Percentiles rank a stretch among this genome's conserved stretches.
phyloP scores from a whole-genome alignment of 2,113 vertebrate genomes.

The Orthonyx spaldingii region DNA sequence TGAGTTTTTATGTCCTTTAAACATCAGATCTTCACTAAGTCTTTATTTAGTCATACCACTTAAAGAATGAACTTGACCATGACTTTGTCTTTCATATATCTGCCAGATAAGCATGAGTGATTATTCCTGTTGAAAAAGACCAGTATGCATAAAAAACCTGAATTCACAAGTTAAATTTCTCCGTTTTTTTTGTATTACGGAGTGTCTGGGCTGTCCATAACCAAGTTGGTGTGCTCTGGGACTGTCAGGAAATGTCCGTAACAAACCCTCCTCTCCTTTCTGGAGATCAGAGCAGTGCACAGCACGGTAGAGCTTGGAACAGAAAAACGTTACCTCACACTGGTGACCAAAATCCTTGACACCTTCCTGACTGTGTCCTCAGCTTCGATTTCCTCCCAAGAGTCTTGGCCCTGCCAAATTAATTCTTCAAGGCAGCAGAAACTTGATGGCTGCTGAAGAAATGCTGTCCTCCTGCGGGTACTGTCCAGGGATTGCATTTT shows the following conservation, averaged over 20 bases:
- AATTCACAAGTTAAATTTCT: neutral
- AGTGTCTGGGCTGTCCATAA: neutral
- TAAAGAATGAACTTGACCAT: neutral
- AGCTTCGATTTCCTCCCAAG: neutral
- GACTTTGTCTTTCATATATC: neutral
- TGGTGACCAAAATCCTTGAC: neutral
- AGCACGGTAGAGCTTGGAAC: neutral
- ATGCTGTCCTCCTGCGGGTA: accelerated
- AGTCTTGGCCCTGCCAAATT: neutral
- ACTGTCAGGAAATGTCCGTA: neutral
- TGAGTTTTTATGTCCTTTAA: neutral
- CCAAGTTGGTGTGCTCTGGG: neutral
- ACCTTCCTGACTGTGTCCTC: neutral
- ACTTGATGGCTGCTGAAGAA: neutral
- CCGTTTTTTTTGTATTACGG: neutral
- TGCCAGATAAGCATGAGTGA: neutral
- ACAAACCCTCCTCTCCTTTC: neutral
- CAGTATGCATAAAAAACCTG: neutral
- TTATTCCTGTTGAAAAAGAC: neutral
- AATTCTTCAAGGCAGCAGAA: neutral
- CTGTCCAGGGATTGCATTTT: neutral
- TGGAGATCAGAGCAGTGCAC: neutral
- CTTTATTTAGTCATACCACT: neutral
- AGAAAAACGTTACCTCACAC: neutral
- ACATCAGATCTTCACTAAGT: neutral